A percentile compares a stretch with the other conserved stretches of the same genome.
Evolutionary conservation across 1,140 invertebrate genomes (phyloP).

Genomic region (Andricus grossulariae): DNA sequence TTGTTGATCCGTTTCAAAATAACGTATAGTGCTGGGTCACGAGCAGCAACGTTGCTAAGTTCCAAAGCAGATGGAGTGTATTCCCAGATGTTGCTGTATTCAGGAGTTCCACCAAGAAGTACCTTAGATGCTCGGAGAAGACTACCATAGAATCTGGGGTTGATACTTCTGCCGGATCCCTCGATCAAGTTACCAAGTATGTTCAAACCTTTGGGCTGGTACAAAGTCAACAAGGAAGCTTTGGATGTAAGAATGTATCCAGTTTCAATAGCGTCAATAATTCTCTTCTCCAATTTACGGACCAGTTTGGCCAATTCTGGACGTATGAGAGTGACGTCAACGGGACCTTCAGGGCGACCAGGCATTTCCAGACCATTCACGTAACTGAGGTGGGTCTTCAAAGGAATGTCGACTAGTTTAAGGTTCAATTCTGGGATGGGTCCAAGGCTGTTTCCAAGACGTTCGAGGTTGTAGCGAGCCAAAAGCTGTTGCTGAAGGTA

Average conservation of each 20-base stretch:
- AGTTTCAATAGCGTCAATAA: conserved; percentile 80
- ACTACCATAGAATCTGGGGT: conserved; percentile 77
- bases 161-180: conserved; percentile 69
- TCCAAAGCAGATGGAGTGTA: conserved; percentile 74
- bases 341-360: conserved; percentile 69
- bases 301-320: conserved; percentile 71
- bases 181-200: conserved; percentile 76
- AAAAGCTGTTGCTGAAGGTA: conserved; percentile 74
- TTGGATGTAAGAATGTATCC: conserved; percentile 78
- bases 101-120: conserved; percentile 74
- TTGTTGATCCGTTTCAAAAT: conserved; percentile 74
- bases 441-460: conserved; percentile 69
- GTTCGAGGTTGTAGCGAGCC: conserved; percentile 72
- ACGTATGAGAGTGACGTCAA: conserved; percentile 72
- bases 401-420: conserved; percentile 76
- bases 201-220: conserved; percentile 72
- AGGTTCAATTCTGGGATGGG: conserved; percentile 62
- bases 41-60: conserved; percentile 70
- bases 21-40: conserved; percentile 78
- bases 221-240: conserved; percentile 66
- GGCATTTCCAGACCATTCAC: conserved; percentile 80
- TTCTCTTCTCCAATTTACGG: conserved; percentile 77
- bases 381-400: conserved; percentile 78
- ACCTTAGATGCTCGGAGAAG: conserved; percentile 78
- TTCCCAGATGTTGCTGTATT: conserved; percentile 64